Conservation (phyloP, 2,113 vertebrate genomes). For the Bos indicus region DNA sequence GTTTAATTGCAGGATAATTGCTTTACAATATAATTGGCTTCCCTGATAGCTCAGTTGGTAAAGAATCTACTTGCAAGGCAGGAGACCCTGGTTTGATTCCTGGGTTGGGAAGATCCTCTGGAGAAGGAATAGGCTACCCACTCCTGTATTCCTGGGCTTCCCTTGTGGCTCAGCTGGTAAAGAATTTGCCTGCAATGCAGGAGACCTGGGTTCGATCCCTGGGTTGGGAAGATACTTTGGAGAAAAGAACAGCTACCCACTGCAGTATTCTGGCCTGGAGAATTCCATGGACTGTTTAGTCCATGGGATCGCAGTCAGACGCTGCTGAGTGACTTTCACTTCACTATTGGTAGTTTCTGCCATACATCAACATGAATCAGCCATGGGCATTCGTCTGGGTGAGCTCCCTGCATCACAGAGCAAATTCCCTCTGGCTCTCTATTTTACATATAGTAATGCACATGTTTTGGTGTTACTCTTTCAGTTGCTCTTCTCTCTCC, state of each 20-base stretch:
- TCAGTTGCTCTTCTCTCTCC: background rate
- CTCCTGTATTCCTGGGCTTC: background rate
- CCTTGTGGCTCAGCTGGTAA: background rate
- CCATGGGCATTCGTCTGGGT: background rate
- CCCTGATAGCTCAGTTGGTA: background rate
- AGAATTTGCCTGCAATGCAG: background rate
- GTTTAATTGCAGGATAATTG: background rate
- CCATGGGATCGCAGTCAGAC: background rate
- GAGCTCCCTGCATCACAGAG: background rate
- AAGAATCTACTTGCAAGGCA: background rate
- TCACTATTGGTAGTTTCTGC: background rate
- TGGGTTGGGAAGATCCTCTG: background rate
- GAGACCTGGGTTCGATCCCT: background rate
- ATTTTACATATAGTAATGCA: background rate
- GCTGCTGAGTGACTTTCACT: background rate
- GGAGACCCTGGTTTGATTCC: background rate
- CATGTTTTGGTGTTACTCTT: background rate
- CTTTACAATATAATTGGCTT: background rate
- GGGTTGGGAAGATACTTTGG: background rate
- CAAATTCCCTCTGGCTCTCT: background rate
- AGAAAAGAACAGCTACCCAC: background rate
- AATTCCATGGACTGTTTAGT: background rate
- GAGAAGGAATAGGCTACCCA: background rate
- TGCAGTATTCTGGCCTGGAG: background rate
- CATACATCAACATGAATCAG: background rate